phyloP scores from a whole-genome alignment of 23 tunicate species.

The Halocynthia roretzi region DNA sequence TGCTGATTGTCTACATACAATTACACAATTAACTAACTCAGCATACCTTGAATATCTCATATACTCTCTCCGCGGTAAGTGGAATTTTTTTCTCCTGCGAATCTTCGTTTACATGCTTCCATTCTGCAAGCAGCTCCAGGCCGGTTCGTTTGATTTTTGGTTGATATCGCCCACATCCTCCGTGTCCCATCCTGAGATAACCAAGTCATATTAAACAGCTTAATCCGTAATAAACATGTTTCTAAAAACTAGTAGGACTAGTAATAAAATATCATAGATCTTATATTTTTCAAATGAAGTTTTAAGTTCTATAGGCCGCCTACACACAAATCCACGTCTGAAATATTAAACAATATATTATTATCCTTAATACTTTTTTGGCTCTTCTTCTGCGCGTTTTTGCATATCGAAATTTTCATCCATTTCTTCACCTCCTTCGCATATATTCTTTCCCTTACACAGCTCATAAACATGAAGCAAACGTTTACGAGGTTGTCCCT shows the following conservation, averaged over 20 bases:
- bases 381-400: constrained; percentile 73
- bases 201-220: neutral
- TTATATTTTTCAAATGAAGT: neutral
- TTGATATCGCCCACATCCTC: constrained; percentile 98
- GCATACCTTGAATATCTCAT: constrained; percentile 89
- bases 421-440: constrained; percentile 98
- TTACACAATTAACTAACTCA: neutral
- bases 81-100: constrained; percentile 92
- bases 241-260: too few relatives aligned
- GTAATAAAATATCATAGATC: neutral
- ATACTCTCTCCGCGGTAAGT: constrained; percentile 93
- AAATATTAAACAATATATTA: neutral
- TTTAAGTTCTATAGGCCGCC: neutral
- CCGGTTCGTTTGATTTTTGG: constrained; percentile 74
- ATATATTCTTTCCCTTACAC: constrained; percentile 97
- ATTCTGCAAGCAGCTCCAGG: constrained; percentile 89
- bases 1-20: neutral
- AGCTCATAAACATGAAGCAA: constrained; percentile 91
- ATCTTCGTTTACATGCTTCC: constrained; percentile 95
- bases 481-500: constrained; percentile 82
- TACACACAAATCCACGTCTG: neutral
- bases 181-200: constrained; percentile 62
- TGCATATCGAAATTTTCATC: constrained; percentile 82
- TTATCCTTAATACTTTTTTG: constrained; percentile 64
- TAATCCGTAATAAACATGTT: neutral